Evolutionary conservation across 2,797 vertebrate genomes (phyloP).

Genomic region (Anabacerthia variegaticeps): DNA sequence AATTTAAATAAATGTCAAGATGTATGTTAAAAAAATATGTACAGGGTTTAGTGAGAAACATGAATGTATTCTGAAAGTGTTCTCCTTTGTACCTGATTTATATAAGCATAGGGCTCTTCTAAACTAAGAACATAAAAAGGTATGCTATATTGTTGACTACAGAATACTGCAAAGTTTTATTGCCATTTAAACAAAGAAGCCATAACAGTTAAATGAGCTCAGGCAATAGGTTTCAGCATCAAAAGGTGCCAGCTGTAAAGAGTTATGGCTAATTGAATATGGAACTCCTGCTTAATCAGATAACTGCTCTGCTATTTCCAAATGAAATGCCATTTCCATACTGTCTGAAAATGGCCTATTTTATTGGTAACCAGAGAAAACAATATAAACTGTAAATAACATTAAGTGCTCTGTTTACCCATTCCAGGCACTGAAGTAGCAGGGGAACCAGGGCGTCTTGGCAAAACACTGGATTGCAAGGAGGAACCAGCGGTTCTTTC

Average conservation of each 20-base stretch:
- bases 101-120: slow-evolving; percentile 75
- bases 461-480: slow-evolving; percentile 84
- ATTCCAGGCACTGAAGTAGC: slow-evolving; percentile 90
- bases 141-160: slow-evolving; percentile 80
- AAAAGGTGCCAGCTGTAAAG: slow-evolving; percentile 86
- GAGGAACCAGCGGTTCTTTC: slow-evolving; percentile 84
- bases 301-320: slow-evolving; percentile 84
- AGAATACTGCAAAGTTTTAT: slow-evolving; percentile 84
- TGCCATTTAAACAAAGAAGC: slow-evolving; percentile 86
- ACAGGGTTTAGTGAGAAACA: slow-evolving; percentile 64
- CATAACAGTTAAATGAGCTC: slow-evolving; percentile 85
- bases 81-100: slow-evolving; percentile 74
- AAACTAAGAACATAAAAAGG: slow-evolving; percentile 82
- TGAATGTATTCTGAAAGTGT: slow-evolving; percentile 73
- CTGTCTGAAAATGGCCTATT: slow-evolving; percentile 80
- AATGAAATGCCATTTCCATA: slow-evolving; percentile 86
- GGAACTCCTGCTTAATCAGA: slow-evolving; percentile 86
- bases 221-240: slow-evolving; percentile 84
- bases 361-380: slow-evolving; percentile 87
- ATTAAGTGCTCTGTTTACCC: slow-evolving; percentile 89
- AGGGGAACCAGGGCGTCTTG: slow-evolving; percentile 88
- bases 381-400: slow-evolving; percentile 86
- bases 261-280: slow-evolving; percentile 88
- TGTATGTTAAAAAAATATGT: slow-evolving; percentile 66
- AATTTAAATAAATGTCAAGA: slow-evolving; percentile 67